Evolutionary conservation across 92 coral and sea anemone species (phyloP).

Genomic region (Palythoa heliodiscus): DNA sequence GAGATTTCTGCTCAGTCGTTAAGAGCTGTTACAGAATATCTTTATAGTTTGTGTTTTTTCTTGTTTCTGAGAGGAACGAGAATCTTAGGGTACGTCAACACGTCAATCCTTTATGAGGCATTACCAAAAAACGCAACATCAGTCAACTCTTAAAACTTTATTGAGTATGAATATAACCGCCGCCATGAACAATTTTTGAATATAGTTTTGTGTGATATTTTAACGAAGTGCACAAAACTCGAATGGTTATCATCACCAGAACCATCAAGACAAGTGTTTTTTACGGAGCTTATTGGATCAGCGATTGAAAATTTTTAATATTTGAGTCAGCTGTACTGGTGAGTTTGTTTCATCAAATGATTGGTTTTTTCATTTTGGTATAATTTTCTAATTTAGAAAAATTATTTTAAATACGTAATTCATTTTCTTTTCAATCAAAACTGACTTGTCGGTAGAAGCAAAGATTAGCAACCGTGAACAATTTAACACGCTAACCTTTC

Average conservation of each 20-base stretch:
- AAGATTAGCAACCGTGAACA: not conserved
- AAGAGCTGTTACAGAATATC: not conserved
- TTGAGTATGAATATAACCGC: not conserved
- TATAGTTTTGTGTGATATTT: not conserved
- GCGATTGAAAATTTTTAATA: not conserved
- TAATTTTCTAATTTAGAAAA: not conserved
- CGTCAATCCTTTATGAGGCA: not conserved
- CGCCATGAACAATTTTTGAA: not conserved
- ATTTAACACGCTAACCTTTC: not conserved
- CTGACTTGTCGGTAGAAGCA: conserved; percentile 8
- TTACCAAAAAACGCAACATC: not conserved
- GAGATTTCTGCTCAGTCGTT: conserved; percentile 5
- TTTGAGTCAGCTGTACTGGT: not conserved
- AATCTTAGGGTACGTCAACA: not conserved
- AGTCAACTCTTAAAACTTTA: not conserved
- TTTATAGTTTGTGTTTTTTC: not conserved
- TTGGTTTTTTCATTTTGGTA: not conserved
- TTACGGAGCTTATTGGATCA: not conserved
- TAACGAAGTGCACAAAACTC: not conserved
- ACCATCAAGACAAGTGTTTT: too few species aligned
- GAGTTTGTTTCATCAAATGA: not conserved
- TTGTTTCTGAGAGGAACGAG: not conserved
- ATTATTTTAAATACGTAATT: not conserved
- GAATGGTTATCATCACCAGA: too few species aligned
- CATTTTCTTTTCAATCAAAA: conserved; percentile 10